These are phyloP conservation scores for Tor tambroides DNA, from an alignment of 2,113 vertebrate genomes.

Conservation along the genomic window DNA sequence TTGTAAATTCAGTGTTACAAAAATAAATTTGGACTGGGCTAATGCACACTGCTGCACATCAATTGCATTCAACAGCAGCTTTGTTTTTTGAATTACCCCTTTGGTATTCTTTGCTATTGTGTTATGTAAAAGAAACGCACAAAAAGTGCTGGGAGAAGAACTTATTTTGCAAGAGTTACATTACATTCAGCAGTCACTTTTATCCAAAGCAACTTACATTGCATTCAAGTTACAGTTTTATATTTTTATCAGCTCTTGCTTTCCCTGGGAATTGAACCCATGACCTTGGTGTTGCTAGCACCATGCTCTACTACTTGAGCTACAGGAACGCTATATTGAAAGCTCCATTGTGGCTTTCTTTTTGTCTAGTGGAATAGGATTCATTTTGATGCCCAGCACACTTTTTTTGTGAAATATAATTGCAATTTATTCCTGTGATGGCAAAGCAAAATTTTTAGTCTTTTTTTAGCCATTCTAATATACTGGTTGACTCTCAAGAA, in stretches of 20 bases:
- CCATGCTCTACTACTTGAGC: no score
- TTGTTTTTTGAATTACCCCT: neutral
- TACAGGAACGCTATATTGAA: no score
- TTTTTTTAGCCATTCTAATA: neutral
- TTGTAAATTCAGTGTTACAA: slow-evolving; percentile 59
- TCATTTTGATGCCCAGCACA: slow-evolving; percentile 23
- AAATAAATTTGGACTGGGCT: slow-evolving; percentile 60
- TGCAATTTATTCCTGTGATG: neutral
- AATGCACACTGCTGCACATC: neutral
- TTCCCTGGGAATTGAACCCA: no score
- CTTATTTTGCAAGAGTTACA: neutral
- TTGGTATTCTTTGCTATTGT: neutral
- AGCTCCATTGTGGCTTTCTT: slow-evolving; percentile 40
- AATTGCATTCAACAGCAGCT: neutral
- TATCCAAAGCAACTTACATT: no score
- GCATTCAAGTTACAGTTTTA: no score
- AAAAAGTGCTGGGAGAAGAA: slow-evolving; percentile 20
- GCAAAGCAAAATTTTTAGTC: neutral
- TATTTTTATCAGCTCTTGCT: no score
- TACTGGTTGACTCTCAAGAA: neutral
- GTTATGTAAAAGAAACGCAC: slow-evolving; percentile 2
- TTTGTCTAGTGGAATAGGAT: slow-evolving; percentile 35
- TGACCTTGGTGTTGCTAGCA: no score
- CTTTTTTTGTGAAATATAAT: neutral
- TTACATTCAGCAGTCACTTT: no score